Conservation (phyloP, 1,140 invertebrate genomes). For the Drosophila equinoxialis region DNA sequence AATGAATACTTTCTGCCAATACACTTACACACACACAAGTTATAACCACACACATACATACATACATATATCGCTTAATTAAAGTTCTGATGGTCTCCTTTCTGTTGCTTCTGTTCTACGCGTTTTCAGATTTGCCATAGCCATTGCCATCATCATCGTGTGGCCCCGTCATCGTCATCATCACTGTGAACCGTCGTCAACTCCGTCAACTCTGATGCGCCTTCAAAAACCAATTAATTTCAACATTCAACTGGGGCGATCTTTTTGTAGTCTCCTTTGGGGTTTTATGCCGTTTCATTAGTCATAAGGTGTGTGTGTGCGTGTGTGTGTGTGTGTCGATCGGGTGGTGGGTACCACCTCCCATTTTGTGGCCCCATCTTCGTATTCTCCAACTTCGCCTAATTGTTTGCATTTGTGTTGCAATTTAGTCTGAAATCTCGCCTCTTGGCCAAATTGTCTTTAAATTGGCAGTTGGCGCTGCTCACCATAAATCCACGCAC, state of each 20-base stretch:
- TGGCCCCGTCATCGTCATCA: slow-evolving; percentile 7
- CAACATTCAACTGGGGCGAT: slow-evolving; percentile 42
- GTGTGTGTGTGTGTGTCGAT: slow-evolving; percentile 8
- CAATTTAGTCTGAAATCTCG: slow-evolving; percentile 71
- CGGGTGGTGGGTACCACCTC: neutral
- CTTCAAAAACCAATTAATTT: slow-evolving; percentile 52
- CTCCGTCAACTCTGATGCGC: slow-evolving; percentile 5
- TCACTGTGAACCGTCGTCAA: neutral
- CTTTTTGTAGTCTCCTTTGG: slow-evolving; percentile 24
- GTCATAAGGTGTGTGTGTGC: neutral
- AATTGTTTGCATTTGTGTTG: slow-evolving; percentile 73
- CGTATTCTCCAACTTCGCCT: neutral
- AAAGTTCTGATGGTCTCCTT: neutral
- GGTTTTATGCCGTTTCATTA: slow-evolving; percentile 37
- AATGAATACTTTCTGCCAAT: neutral
- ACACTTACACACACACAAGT: no score
- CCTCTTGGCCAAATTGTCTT: slow-evolving; percentile 81
- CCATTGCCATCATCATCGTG: neutral
- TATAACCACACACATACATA: no score
- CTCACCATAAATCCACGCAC: slow-evolving; percentile 74
- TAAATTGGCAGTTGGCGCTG: slow-evolving; percentile 80
- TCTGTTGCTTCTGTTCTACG: slow-evolving; percentile 43
- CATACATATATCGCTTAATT: neutral
- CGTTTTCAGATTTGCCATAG: neutral
- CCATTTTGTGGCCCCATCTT: neutral